These are phyloP conservation scores for Drosophila pectinifera DNA, from an alignment of 1,140 invertebrate genomes.

Conservation along the genomic window DNA sequence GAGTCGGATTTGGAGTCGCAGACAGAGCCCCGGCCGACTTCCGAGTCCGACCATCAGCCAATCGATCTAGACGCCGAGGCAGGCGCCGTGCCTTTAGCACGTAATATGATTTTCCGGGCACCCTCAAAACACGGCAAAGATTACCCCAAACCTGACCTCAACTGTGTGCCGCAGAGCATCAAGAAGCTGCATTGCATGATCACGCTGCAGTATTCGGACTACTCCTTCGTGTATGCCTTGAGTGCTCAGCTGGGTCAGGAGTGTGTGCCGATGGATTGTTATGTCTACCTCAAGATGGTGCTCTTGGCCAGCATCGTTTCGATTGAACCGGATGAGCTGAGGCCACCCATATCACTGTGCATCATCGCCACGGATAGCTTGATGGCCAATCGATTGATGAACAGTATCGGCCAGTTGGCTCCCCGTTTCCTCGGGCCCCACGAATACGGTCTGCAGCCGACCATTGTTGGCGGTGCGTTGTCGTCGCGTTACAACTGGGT, in stretches of 20 bases:
- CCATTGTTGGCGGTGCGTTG: neutral
- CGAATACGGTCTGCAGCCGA: slow-evolving; percentile 47
- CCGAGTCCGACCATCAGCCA: too few species aligned
- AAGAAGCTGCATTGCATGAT: slow-evolving; percentile 58
- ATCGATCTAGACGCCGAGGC: neutral
- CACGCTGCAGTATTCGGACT: slow-evolving; percentile 66
- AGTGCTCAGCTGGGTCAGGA: slow-evolving; percentile 70
- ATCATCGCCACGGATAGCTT: slow-evolving; percentile 59
- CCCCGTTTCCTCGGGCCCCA: slow-evolving; percentile 67
- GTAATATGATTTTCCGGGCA: neutral
- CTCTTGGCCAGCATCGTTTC: slow-evolving; percentile 70
- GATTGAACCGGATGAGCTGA: slow-evolving; percentile 56
- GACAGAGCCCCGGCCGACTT: neutral
- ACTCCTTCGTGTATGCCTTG: slow-evolving; percentile 70
- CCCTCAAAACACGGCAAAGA: neutral
- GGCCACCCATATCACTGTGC: slow-evolving; percentile 68
- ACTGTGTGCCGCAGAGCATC: slow-evolving; percentile 49
- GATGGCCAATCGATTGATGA: slow-evolving; percentile 56
- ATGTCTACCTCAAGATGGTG: slow-evolving; percentile 72
- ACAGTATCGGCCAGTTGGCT: slow-evolving; percentile 64
- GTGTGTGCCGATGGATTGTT: slow-evolving; percentile 75
- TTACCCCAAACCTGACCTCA: slow-evolving; percentile 38
- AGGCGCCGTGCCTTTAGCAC: neutral
- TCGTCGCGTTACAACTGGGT: slow-evolving; percentile 57
- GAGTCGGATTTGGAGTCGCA: neutral